Evolutionary conservation across 2,888 invertebrate species (phyloP), one percentile per base, ranked within the genome.

Genomic region (Hipparchia semele): DNA sequence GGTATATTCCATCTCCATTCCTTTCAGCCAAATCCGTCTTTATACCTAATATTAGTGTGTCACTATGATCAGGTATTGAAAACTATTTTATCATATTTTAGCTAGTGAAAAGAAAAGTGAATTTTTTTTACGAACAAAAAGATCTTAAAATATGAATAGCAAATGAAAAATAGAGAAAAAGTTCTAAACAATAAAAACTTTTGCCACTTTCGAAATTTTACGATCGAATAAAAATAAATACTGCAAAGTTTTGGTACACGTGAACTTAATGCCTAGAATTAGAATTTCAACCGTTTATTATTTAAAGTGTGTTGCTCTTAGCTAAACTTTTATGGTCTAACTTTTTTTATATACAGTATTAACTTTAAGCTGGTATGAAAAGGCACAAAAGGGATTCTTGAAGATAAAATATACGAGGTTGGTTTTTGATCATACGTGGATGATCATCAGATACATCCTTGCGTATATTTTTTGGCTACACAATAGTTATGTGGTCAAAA

Each of bases 261-360:
- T 60, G 7, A 39, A 45, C 60, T 39, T 12, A 6, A 39, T 60
- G 60, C 39, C 33, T 46, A 46, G n/a, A 45, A 46, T 46, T 23
- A 33, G 23, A 59, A 59, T 59, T 59, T 59, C 6, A 56, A n/a
- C 5, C n/a, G 56, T 56, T 49, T 49, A 49, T 59, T 62, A 46
- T 62, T 46, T 62, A 8, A 13, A n/a, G 61, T 62, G 61, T 46
- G 7, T n/a, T 45, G 60, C n/a, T 62, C 46, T 62, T 12, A 62
- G n/a, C 61, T 62, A 46, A 3, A n/a, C 33, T 59, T 59, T 59
- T 59, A 59, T 59, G 23, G 13, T 33, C 10, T 10, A 59, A 59
- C 59, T 59, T 59, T 33, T 59, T 59, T 13, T 5, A n/a, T 54
- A 54, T 5, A 46, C 46, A 46, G 46, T 46, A 49, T 1, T 6